phyloP scores from a whole-genome alignment of 2,797 vertebrate genomes.

The Liparis tanakae region DNA sequence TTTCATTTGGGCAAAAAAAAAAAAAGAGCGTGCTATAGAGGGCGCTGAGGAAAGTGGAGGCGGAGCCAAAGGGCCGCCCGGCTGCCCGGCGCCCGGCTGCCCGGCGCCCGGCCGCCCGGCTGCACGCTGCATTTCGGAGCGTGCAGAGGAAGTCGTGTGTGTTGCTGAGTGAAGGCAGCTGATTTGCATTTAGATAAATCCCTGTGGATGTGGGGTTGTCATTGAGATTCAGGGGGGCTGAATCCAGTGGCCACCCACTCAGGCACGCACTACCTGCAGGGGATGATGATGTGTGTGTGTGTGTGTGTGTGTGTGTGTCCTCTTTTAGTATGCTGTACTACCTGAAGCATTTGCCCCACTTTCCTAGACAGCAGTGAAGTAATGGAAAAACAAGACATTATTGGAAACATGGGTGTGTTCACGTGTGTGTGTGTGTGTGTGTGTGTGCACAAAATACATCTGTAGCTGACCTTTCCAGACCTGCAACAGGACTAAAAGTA shows the following conservation, averaged over 20 bases:
- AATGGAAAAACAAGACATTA: constrained; percentile 58
- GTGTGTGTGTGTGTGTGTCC: constrained; percentile 14
- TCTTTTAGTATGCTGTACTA: constrained; percentile 44
- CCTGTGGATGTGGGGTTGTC: constrained; percentile 71
- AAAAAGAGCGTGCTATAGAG: constrained; percentile 63
- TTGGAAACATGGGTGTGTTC: constrained; percentile 44
- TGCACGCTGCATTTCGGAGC: constrained; percentile 53
- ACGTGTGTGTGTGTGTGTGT: constrained; percentile 14
- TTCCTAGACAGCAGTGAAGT: constrained; percentile 53
- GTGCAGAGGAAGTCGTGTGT: constrained; percentile 69
- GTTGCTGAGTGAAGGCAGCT: constrained; percentile 68
- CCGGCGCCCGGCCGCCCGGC: constrained; percentile 25
- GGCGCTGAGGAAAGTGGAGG: constrained; percentile 64
- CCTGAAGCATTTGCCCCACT: constrained; percentile 67
- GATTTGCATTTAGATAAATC: constrained; percentile 84
- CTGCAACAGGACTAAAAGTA: constrained; percentile 36
- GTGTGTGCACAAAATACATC: constrained; percentile 39
- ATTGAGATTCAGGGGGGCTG: constrained; percentile 73
- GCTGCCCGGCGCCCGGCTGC: constrained; percentile 25
- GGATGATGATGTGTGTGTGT: constrained; percentile 1
- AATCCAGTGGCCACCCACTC: constrained; percentile 55
- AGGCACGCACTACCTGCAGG: constrained; percentile 51
- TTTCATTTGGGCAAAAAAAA: constrained; percentile 73
- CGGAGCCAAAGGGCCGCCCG: constrained; percentile 47
- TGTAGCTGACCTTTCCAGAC: constrained; percentile 53